These are phyloP conservation scores for Diloba caeruleocephala DNA, from an alignment of 2,888 invertebrate genomes.

Conservation along the genomic window DNA sequence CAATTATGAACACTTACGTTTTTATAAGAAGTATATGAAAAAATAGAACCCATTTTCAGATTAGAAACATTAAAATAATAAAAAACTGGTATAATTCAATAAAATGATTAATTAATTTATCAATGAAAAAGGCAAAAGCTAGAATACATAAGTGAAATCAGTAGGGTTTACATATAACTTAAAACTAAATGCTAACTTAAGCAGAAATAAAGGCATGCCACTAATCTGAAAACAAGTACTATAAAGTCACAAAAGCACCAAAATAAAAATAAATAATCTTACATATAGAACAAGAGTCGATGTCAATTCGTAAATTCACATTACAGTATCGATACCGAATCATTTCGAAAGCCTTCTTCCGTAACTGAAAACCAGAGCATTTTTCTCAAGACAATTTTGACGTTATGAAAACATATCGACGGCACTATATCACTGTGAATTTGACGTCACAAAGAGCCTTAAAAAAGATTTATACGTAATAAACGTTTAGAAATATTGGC, in stretches of 20 bases:
- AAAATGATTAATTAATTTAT: no score
- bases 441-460: no score
- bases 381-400: no score
- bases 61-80: neutral
- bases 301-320: slow-evolving; percentile 18
- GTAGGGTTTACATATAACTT: no score
- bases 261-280: slow-evolving; percentile 36
- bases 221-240: slow-evolving; percentile 25
- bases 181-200: no score
- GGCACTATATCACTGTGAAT: no score
- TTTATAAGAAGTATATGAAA: slow-evolving; percentile 52
- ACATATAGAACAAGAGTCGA: slow-evolving; percentile 35
- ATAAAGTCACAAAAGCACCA: slow-evolving; percentile 34
- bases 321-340: slow-evolving; percentile 12
- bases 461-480: slow-evolving; percentile 6
- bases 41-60: slow-evolving; percentile 23
- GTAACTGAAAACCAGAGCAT: no score
- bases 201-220: neutral
- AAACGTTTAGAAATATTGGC: slow-evolving; percentile 38
- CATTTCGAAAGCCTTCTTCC: slow-evolving; percentile 4
- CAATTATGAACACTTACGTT: slow-evolving; percentile 84
- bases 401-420: no score
- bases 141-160: no score
- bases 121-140: no score
- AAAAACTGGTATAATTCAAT: no score